phyloP scores from a whole-genome alignment of 1,140 invertebrate species.

The Drosophila arawakana region DNA sequence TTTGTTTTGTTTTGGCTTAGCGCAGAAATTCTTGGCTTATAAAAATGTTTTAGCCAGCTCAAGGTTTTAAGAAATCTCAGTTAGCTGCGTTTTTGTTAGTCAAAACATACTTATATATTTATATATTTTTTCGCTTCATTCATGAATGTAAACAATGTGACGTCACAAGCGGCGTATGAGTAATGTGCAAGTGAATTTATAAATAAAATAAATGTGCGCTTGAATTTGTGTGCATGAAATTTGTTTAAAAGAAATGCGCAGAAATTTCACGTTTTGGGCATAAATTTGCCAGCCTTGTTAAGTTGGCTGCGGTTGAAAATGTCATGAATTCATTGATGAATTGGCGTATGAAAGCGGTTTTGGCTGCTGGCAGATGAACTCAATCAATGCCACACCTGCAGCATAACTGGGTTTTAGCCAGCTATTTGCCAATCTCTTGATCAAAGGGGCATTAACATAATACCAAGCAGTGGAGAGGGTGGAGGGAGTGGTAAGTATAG shows the following conservation, averaged over 20 bases:
- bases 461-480: not conserved
- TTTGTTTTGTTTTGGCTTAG: constrained; percentile 22
- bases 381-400: not conserved
- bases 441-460: not conserved
- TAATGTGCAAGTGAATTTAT: constrained; percentile 32
- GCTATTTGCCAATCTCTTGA: constrained; percentile 10
- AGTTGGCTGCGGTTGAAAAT: not conserved
- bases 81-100: not conserved
- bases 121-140: constrained; percentile 24
- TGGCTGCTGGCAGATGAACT: not conserved
- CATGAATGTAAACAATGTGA: constrained; percentile 40
- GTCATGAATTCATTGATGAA: constrained; percentile 16
- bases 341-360: not conserved
- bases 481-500: not conserved
- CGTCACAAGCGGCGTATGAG: constrained; percentile 50
- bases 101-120: not conserved
- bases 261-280: not conserved
- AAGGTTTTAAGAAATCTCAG: constrained; percentile 4
- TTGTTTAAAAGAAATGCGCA: not conserved
- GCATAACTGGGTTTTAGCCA: not conserved
- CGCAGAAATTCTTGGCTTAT: constrained; percentile 14
- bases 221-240: not conserved
- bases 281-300: not conserved
- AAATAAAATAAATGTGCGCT: constrained; percentile 28
- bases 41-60: not conserved